phyloP scores from a whole-genome alignment of 1,140 invertebrate species.

The Pissodes strobi region DNA sequence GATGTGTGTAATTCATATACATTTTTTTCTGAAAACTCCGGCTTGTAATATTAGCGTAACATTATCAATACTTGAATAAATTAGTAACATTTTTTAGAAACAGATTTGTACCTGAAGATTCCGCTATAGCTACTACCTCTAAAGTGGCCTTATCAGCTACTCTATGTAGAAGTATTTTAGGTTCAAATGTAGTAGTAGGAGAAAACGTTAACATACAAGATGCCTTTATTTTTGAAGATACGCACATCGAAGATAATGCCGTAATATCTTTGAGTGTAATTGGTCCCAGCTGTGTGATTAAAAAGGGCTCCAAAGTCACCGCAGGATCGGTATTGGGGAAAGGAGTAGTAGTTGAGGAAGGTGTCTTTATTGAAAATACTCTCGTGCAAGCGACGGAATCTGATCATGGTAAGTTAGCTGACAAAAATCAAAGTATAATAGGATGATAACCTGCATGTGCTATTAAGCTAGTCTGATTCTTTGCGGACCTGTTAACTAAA shows the following conservation, averaged over 20 bases:
- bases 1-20: constrained; percentile 42
- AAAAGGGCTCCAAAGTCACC: constrained; percentile 59
- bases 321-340: constrained; percentile 61
- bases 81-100: constrained; percentile 16
- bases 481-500: too few species aligned
- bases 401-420: constrained; percentile 39
- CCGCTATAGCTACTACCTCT: not conserved
- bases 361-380: constrained; percentile 47
- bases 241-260: constrained; percentile 72
- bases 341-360: constrained; percentile 49
- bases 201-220: constrained; percentile 75
- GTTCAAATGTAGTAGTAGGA: constrained; percentile 80
- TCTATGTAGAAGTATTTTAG: constrained; percentile 75
- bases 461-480: too few species aligned
- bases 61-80: not conserved
- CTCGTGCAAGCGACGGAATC: constrained; percentile 49
- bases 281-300: constrained; percentile 62
- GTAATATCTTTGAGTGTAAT: constrained; percentile 69
- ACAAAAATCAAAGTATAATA: too few species aligned
- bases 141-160: constrained; percentile 4
- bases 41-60: not conserved
- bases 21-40: constrained; percentile 45
- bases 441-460: too few species aligned
- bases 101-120: constrained; percentile 17
- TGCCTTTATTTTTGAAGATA: constrained; percentile 76